A percentile compares a stretch with the other conserved stretches of the same genome.
These are phyloP conservation scores for Micoletzkya japonica DNA, from an alignment of 2,888 invertebrate species.

Conservation along the genomic window DNA sequence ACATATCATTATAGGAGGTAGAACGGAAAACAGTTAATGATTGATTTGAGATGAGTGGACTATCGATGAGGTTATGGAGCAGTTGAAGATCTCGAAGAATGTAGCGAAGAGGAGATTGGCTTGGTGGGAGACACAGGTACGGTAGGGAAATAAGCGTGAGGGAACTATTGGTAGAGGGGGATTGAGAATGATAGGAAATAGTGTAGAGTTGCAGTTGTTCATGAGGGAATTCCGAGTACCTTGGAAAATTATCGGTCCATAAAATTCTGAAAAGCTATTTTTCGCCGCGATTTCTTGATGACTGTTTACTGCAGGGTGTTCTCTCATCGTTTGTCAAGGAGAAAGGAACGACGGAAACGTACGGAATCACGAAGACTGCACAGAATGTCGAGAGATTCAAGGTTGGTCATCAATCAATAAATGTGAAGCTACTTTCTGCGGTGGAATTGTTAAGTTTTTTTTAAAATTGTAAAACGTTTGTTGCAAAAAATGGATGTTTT, in stretches of 20 bases:
- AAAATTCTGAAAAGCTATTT: no score
- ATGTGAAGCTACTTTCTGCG: no score
- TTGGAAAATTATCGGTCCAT: not conserved
- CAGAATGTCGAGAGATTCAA: slow-evolving; percentile 21
- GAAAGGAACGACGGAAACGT: slow-evolving; percentile 16
- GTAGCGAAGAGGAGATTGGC: slow-evolving; percentile 44
- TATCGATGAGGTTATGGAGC: slow-evolving; percentile 41
- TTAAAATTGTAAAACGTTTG: not conserved
- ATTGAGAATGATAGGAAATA: not conserved
- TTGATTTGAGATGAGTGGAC: slow-evolving; percentile 47
- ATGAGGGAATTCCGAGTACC: not conserved
- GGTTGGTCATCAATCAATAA: no score
- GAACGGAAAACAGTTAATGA: not conserved
- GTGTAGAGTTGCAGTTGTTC: not conserved
- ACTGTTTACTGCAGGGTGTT: slow-evolving; percentile 4
- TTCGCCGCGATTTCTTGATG: no score
- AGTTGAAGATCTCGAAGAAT: slow-evolving; percentile 34
- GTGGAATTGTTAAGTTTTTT: no score
- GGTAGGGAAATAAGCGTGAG: not conserved
- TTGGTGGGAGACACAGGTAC: slow-evolving; percentile 46
- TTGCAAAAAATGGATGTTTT: not conserved
- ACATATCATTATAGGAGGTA: not conserved
- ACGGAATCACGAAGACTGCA: slow-evolving; percentile 17
- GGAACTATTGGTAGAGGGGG: not conserved
- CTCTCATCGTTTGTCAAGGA: slow-evolving; percentile 1